phyloP scores from a whole-genome alignment of 2,113 vertebrate genomes.

The Suncus etruscus region DNA sequence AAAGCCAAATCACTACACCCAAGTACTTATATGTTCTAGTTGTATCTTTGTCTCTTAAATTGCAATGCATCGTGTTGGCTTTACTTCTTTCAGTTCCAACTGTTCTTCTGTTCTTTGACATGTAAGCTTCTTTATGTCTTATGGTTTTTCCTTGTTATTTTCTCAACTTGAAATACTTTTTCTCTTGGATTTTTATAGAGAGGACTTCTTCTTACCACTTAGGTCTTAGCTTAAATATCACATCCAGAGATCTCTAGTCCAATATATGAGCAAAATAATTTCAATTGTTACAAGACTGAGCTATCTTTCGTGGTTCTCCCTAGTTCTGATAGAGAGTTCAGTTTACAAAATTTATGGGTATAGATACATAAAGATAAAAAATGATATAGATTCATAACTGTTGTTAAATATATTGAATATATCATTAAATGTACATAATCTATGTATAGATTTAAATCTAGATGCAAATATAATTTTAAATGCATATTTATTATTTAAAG shows the following conservation, averaged over 20 bases:
- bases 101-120: background rate
- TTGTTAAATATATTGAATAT: background rate
- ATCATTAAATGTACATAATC: background rate
- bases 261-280: background rate
- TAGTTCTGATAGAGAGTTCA: background rate
- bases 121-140: background rate
- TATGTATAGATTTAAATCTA: background rate
- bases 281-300: background rate
- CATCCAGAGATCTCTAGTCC: background rate
- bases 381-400: background rate
- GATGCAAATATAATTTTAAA: background rate
- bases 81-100: too few relatives aligned
- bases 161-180: background rate
- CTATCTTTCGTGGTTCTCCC: background rate
- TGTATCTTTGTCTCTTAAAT: background rate
- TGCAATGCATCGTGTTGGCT: rapidly evolving
- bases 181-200: background rate
- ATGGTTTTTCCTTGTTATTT: background rate
- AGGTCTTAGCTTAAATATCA: background rate
- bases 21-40: background rate
- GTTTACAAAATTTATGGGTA: background rate
- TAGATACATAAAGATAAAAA: background rate
- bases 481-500: background rate
- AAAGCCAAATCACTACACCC: background rate
- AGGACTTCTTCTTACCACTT: background rate